phyloP scores from a whole-genome alignment of 2,113 vertebrate genomes.

The Platysternon megacephalum region DNA sequence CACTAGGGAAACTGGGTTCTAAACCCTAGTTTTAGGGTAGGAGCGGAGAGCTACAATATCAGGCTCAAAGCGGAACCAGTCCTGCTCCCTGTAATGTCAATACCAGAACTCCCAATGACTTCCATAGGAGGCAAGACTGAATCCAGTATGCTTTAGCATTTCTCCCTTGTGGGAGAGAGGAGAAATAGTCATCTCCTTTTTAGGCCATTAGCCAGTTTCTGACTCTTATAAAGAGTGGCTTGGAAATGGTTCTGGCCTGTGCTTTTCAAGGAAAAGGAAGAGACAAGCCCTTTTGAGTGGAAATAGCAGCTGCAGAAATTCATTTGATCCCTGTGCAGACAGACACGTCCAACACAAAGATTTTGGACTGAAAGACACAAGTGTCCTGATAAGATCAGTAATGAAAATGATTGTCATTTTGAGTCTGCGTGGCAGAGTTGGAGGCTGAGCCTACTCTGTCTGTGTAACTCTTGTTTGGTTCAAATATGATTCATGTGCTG shows the following conservation, averaged over 20 bases:
- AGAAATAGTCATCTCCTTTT: neutral
- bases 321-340: neutral
- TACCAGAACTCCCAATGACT: accelerated
- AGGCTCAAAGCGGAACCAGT: neutral
- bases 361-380: accelerated
- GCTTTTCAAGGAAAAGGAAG: neutral
- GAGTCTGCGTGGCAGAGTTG: neutral
- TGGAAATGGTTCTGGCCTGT: neutral
- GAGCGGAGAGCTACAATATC: accelerated
- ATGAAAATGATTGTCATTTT: neutral
- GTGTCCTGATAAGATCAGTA: neutral
- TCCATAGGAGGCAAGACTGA: neutral
- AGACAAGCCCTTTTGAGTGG: neutral
- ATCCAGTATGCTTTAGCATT: neutral
- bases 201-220: neutral
- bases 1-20: neutral
- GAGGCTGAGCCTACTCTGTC: neutral
- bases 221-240: neutral
- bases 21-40: accelerated
- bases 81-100: neutral
- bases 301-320: neutral
- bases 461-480: neutral
- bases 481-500: neutral
- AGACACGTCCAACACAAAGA: neutral
- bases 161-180: neutral